A percentile compares a stretch with the other conserved stretches of the same genome.
These are phyloP conservation scores for Habroteleia sp. DNA, from an alignment of 2,888 invertebrate genomes.

Conservation along the genomic window DNA sequence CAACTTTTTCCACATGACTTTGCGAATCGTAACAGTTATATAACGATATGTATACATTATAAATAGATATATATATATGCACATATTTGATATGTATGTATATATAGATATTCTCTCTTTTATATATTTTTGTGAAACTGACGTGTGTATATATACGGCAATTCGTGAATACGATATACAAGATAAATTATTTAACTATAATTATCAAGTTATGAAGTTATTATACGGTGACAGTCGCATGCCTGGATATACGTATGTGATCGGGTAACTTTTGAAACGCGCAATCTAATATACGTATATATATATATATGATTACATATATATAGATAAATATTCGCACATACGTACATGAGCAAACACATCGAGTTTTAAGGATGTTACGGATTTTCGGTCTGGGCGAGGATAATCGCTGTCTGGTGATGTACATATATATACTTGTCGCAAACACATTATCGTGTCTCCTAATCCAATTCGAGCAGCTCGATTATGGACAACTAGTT, in stretches of 20 bases:
- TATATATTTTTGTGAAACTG: conserved; percentile 81
- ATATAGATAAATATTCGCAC: conserved; percentile 57
- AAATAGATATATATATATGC: conserved; percentile 62
- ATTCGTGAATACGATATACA: conserved; percentile 69
- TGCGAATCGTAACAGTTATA: conserved; percentile 65
- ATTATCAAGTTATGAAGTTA: conserved; percentile 62
- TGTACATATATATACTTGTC: conserved; percentile 38
- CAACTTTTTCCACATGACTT: conserved; percentile 78
- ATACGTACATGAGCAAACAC: conserved; percentile 64
- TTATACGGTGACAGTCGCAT: conserved; percentile 51
- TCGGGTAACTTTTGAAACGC: conserved; percentile 28
- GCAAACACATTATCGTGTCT: conserved; percentile 40
- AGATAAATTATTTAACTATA: conserved; percentile 59
- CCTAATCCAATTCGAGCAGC: conserved; percentile 50
- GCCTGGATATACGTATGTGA: conserved; percentile 45
- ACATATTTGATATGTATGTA: conserved; percentile 65
- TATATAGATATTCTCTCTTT: conserved; percentile 77
- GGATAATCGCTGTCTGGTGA: conserved; percentile 37
- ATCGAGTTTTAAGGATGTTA: conserved; percentile 47
- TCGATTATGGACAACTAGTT: conserved; percentile 71
- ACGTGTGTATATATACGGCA: conserved; percentile 78
- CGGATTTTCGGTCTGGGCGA: conserved; percentile 25
- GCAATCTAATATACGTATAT: conserved; percentile 67
- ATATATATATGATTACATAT: conserved; percentile 65
- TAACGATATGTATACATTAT: conserved; percentile 67